phyloP scores from a whole-genome alignment of 2,113 vertebrate species.

The Pogona vitticeps region DNA sequence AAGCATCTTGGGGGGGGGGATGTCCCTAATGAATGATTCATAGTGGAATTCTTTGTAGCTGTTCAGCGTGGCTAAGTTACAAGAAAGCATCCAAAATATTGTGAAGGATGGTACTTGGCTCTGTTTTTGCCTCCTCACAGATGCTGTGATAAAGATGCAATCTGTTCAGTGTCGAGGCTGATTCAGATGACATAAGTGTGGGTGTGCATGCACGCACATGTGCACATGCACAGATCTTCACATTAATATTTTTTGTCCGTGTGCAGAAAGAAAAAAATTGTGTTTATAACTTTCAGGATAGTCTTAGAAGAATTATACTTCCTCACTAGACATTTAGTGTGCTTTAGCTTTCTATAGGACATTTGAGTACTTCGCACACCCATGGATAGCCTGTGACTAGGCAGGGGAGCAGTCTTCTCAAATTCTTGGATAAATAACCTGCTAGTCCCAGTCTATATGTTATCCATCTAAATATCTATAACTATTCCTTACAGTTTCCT shows the following conservation, averaged over 20 bases:
- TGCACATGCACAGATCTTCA: too few relatives aligned
- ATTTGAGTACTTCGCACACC: background rate
- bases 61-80: constrained; percentile 13
- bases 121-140: background rate
- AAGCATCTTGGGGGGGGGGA: background rate
- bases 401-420: too few relatives aligned
- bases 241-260: background rate
- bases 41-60: background rate
- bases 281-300: background rate
- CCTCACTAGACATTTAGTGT: background rate
- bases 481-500: too few relatives aligned
- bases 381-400: too few relatives aligned
- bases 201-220: too few relatives aligned
- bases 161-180: background rate
- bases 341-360: background rate
- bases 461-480: too few relatives aligned
- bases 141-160: background rate
- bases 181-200: background rate
- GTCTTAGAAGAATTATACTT: background rate
- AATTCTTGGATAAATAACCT: too few relatives aligned
- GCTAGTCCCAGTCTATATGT: too few relatives aligned
- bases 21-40: background rate
- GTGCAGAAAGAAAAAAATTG: background rate
- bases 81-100: constrained; percentile 14
- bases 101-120: background rate